Conservation (phyloP, 2,113 vertebrate genomes). For the Gavia stellata region DNA sequence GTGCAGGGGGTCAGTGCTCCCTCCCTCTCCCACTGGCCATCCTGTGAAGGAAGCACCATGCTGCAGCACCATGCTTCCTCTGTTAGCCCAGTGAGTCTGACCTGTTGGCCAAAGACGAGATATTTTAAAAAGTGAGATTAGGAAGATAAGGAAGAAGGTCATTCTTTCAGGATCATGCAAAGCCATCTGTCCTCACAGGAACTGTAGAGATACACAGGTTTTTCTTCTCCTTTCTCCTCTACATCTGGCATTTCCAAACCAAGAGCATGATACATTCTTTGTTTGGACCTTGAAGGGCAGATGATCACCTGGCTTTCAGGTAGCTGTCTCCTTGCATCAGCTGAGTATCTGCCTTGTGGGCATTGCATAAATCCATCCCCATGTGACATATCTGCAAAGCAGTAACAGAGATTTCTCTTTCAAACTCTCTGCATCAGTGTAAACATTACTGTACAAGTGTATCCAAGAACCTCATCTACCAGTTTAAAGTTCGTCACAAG, state of each 20-base stretch:
- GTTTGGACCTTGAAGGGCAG: background rate
- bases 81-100: background rate
- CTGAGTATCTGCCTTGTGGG: background rate
- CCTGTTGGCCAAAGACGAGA: background rate
- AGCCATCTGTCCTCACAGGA: background rate
- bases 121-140: background rate
- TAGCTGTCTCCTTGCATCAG: background rate
- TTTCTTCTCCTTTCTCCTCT: background rate
- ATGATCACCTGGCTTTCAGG: background rate
- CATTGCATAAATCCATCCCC: background rate
- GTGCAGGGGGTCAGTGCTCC: accelerated
- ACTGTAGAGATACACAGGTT: background rate
- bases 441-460: no score
- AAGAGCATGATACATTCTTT: background rate
- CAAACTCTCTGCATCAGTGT: background rate
- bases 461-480: background rate
- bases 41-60: background rate
- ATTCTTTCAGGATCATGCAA: background rate
- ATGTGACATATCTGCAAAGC: background rate
- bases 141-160: background rate
- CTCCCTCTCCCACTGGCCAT: background rate
- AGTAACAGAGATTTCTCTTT: background rate
- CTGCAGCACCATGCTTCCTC: background rate
- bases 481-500: background rate
- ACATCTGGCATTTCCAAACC: background rate